Conservation (phyloP, 2,797 vertebrate genomes). For the Poeciliopsis presidionis region DNA sequence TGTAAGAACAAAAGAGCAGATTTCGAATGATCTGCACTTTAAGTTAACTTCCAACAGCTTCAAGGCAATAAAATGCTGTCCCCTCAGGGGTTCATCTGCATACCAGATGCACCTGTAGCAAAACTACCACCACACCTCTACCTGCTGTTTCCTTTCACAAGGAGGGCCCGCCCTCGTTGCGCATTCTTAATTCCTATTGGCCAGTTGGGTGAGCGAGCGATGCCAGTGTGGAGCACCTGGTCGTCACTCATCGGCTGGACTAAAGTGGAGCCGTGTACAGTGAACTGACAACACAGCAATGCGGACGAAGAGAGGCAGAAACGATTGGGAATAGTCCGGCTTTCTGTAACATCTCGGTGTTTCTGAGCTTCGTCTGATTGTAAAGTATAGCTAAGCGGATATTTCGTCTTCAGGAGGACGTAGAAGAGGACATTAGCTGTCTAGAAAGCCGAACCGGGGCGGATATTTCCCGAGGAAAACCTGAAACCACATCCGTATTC, state of each 20-base stretch:
- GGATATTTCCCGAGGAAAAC: slow-evolving; percentile 72
- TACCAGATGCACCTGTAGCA: slow-evolving; percentile 75
- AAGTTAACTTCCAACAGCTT: neutral
- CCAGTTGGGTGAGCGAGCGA: slow-evolving; percentile 51
- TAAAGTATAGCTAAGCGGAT: slow-evolving; percentile 9
- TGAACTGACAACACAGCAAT: slow-evolving; percentile 66
- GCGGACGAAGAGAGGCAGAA: slow-evolving; percentile 75
- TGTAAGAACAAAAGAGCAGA: no score
- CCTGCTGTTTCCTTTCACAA: slow-evolving; percentile 67
- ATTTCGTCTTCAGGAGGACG: slow-evolving; percentile 15
- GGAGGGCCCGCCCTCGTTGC: slow-evolving; percentile 69
- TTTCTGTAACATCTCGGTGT: slow-evolving; percentile 46
- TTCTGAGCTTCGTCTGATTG: slow-evolving; percentile 14
- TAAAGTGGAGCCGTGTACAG: slow-evolving; percentile 54
- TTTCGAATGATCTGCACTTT: neutral
- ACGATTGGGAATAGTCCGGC: slow-evolving; percentile 63
- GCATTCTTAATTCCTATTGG: slow-evolving; percentile 74
- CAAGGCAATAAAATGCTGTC: neutral
- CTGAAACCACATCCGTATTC: slow-evolving; percentile 73
- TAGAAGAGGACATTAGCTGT: slow-evolving; percentile 36
- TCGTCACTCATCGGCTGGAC: slow-evolving; percentile 72
- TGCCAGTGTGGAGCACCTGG: slow-evolving; percentile 81
- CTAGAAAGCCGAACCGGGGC: slow-evolving; percentile 58
- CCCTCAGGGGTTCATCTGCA: slow-evolving; percentile 26
- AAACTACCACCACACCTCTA: slow-evolving; percentile 55